Evolutionary conservation across 1,140 invertebrate species (phyloP).

Genomic region (Drosophila lacteicornis): DNA sequence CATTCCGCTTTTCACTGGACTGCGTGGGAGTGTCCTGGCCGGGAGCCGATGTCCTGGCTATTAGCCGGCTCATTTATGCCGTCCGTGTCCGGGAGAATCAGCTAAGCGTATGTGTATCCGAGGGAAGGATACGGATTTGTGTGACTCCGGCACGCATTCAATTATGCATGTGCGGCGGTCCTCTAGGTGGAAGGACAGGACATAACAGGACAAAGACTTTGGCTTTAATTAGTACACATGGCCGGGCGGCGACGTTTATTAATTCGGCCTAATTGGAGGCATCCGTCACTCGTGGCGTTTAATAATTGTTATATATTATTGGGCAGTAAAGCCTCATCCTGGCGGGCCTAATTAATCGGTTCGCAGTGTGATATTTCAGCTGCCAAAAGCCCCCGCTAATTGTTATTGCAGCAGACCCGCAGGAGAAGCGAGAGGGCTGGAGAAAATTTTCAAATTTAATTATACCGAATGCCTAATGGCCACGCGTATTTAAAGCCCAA

Average conservation of each 20-base stretch:
- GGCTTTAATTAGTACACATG: slow-evolving; percentile 72
- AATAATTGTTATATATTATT: slow-evolving; percentile 75
- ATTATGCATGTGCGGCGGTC: slow-evolving; percentile 58
- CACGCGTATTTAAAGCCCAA: slow-evolving; percentile 39
- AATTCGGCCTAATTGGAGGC: slow-evolving; percentile 67
- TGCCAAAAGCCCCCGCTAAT: slow-evolving; percentile 28
- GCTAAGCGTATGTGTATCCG: slow-evolving; percentile 45
- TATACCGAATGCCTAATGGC: slow-evolving; percentile 52
- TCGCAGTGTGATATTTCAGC: slow-evolving; percentile 37
- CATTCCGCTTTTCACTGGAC: slow-evolving; percentile 63
- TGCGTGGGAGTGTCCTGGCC: slow-evolving; percentile 16
- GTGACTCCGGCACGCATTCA: slow-evolving; percentile 61
- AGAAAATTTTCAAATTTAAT: slow-evolving; percentile 60
- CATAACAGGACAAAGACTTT: slow-evolving; percentile 25
- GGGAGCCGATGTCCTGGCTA: slow-evolving; percentile 10
- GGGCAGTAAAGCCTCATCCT: slow-evolving; percentile 35
- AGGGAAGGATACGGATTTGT: slow-evolving; percentile 50
- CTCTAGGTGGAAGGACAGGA: slow-evolving; percentile 3
- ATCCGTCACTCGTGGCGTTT: slow-evolving; percentile 38
- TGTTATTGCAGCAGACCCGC: slow-evolving; percentile 27
- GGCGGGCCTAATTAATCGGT: slow-evolving; percentile 50
- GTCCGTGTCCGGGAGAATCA: slow-evolving; percentile 44
- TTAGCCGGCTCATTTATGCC: slow-evolving; percentile 50
- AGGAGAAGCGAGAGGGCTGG: neutral
- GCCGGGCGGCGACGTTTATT: slow-evolving; percentile 47